Evolutionary conservation across 1,140 invertebrate genomes (phyloP).

Genomic region (Drosophila rufa): DNA sequence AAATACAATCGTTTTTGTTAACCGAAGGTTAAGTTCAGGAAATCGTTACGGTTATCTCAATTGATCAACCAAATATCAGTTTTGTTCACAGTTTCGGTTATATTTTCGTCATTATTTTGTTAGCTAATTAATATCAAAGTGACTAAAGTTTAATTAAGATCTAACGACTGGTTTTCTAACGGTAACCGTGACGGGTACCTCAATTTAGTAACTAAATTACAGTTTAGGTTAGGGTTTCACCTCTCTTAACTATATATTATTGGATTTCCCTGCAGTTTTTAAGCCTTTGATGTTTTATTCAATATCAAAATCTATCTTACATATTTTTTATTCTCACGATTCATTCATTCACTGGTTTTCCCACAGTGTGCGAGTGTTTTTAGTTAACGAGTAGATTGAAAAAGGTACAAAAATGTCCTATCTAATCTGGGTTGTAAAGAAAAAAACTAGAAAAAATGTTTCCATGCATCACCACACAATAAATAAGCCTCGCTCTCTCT

Average conservation of each 20-base stretch:
- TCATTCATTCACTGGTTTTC: neutral
- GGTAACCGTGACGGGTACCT: no score
- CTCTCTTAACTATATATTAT: neutral
- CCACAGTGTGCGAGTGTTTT: neutral
- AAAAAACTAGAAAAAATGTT: conserved; percentile 20
- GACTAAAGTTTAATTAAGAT: no score
- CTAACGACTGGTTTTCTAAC: no score
- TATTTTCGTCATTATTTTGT: no score
- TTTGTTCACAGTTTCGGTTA: no score
- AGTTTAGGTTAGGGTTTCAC: neutral
- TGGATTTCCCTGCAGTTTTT: neutral
- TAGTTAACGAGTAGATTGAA: neutral
- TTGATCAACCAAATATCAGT: no score
- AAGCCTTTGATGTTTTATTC: neutral
- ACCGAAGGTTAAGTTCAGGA: neutral
- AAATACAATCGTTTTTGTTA: no score
- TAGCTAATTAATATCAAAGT: no score
- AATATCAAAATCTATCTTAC: neutral
- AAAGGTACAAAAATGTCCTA: conserved; percentile 23
- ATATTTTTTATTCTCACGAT: neutral
- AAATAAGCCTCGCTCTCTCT: conserved; percentile 4
- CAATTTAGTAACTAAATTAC: neutral
- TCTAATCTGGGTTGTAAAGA: conserved; percentile 67
- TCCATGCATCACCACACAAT: conserved; percentile 19
- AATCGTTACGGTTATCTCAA: no score